These are phyloP conservation scores for Nebria salina DNA, from an alignment of 2,888 invertebrate species.

Conservation along the genomic window DNA sequence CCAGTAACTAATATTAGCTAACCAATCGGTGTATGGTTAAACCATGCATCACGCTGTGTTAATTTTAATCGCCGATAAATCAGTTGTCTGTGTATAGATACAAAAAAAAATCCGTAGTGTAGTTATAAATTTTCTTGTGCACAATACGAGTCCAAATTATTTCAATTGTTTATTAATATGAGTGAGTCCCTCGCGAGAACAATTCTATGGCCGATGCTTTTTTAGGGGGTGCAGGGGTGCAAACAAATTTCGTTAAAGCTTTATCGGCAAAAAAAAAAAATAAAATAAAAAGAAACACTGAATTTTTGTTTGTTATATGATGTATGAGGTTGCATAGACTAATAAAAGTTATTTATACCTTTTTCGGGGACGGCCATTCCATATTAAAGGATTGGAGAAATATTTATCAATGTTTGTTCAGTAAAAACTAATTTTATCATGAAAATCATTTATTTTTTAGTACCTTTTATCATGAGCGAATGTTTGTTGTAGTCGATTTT, in stretches of 20 bases:
- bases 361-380: background rate
- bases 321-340: background rate
- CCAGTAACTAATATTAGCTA: background rate
- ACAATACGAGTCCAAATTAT: constrained; percentile 11
- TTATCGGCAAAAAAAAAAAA: background rate
- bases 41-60: background rate
- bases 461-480: no score
- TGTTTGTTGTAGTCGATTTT: no score
- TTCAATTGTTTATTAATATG: constrained; percentile 16
- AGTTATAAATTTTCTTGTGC: constrained; percentile 14
- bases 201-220: background rate
- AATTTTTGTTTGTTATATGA: background rate
- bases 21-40: background rate
- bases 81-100: background rate
- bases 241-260: background rate
- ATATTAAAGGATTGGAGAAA: no score
- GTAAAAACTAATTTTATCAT: no score
- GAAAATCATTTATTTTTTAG: no score
- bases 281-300: background rate
- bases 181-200: constrained; percentile 1
- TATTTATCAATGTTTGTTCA: no score
- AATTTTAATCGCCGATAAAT: background rate
- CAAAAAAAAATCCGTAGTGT: background rate
- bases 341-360: background rate
- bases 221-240: background rate